Base-by-base conservation (phyloP, 2,888 invertebrate species). In the Eledone cirrhosa region DNA sequence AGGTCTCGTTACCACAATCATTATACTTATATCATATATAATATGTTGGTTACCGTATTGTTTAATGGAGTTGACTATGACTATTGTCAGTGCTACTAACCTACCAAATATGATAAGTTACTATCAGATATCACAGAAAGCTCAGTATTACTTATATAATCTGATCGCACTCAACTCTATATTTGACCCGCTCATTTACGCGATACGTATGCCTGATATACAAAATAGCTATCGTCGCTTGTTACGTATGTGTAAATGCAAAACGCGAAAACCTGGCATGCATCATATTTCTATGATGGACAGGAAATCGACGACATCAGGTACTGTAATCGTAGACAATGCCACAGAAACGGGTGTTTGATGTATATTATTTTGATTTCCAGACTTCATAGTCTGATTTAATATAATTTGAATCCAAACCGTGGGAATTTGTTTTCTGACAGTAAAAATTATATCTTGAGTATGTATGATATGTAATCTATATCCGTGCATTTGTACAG, bases 41-140 rank as follows among this genome's bases (percentile, higher is more conserved):
- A 67, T 86, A 11, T 88, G 87, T 69, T 88, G 87, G 87, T 77
- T 88, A 47, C 88, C 88, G 5, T 84, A 85, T 67, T 85, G 85
- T 77, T 80, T 76, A 14, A 47, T 76, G 76, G 76, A 76, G 76
- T 29, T 76, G 16, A 47, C 27, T 7, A 76, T 76, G 76, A 76
- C 76, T 5, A 76, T 76, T 48, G 48, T 48, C 24, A 48, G 48
- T 5, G 47, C 29, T 2, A 48, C 48, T 1, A 48, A 48, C 27
- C 24, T 48, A 11, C 29, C 48, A 1, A 24, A 47, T 48, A 76
- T 48, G 13, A n/a, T 48, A 14, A 67, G 24, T 14, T 78, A 78
- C 48, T 72, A 72, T 2, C 31, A 72, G 14, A 24, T 72, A 2
- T 41, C 41, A 41, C 65, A 85, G 14, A 63, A 82, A 27, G 81